Percentiles rank a stretch among this genome's conserved stretches.
phyloP scores from a whole-genome alignment of 2,113 vertebrate species.

The Alectura lathami region DNA sequence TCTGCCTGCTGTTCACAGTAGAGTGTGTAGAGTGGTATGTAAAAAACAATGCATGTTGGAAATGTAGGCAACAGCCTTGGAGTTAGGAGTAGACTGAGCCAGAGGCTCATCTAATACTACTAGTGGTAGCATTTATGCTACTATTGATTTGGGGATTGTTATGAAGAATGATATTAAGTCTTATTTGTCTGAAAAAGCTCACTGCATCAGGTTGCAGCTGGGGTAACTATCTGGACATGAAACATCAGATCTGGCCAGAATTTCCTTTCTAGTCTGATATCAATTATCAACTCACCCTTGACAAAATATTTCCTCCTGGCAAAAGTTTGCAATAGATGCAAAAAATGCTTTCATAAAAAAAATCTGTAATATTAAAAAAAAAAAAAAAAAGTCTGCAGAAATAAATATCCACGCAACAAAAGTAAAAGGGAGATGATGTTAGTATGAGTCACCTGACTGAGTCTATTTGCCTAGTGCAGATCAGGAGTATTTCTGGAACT shows the following conservation, averaged over 20 bases:
- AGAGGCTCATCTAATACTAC: background rate
- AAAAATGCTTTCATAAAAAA: background rate
- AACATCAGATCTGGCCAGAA: background rate
- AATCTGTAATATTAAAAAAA: background rate
- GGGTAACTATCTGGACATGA: background rate
- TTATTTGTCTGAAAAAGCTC: background rate
- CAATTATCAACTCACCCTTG: background rate
- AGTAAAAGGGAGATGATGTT: background rate
- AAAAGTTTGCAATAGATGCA: background rate
- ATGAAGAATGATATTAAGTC: background rate
- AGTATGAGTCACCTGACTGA: background rate
- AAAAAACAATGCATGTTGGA: background rate
- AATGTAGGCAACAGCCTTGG: background rate
- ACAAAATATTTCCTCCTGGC: background rate
- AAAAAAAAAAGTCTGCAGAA: background rate
- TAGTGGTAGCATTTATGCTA: background rate
- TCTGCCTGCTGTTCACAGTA: background rate
- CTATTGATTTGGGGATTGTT: background rate
- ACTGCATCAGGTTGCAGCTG: background rate
- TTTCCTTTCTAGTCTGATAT: background rate
- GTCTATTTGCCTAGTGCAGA: accelerated
- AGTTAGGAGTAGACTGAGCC: background rate
- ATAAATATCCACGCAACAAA: background rate
- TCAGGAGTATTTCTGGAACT: background rate
- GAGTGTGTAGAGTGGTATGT: background rate